A percentile compares a stretch with the other conserved stretches of the same genome.
phyloP scores from a whole-genome alignment of 2,888 invertebrate genomes.

The Trissolcus japonicus region DNA sequence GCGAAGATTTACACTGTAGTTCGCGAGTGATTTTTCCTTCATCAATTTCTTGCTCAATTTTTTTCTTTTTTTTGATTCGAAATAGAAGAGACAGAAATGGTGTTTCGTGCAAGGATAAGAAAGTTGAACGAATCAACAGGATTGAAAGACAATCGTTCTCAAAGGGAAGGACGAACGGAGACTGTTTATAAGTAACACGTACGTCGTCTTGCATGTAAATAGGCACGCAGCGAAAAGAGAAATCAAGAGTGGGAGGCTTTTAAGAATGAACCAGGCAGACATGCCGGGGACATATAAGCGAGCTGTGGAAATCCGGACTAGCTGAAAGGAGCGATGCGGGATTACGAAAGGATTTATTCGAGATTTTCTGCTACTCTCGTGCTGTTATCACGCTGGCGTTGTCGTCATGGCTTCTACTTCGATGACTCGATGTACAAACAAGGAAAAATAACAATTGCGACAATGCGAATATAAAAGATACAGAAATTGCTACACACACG shows the following conservation, averaged over 20 bases:
- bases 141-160: constrained; percentile 50
- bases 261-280: constrained; percentile 41
- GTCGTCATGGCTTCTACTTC: constrained; percentile 56
- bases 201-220: constrained; percentile 30
- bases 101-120: constrained; percentile 13
- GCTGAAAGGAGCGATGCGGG: constrained; percentile 72
- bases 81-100: constrained; percentile 8
- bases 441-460: constrained; percentile 61
- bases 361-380: constrained; percentile 68
- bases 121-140: constrained; percentile 34
- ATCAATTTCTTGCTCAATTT: not conserved
- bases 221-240: constrained; percentile 57
- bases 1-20: not conserved
- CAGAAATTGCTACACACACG: constrained; percentile 12
- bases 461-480: constrained; percentile 34
- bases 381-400: constrained; percentile 48
- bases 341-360: constrained; percentile 75
- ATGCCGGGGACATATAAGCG: constrained; percentile 66
- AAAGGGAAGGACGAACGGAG: constrained; percentile 30
- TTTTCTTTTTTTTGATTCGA: not conserved
- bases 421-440: constrained; percentile 68
- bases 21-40: not conserved
- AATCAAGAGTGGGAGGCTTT: constrained; percentile 60
- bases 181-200: constrained; percentile 35
- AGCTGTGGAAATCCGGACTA: constrained; percentile 70